A percentile compares a stretch with the other conserved stretches of the same genome.
Evolutionary conservation across 2,888 invertebrate genomes (phyloP).

Genomic region (Pollenia amentaria): DNA sequence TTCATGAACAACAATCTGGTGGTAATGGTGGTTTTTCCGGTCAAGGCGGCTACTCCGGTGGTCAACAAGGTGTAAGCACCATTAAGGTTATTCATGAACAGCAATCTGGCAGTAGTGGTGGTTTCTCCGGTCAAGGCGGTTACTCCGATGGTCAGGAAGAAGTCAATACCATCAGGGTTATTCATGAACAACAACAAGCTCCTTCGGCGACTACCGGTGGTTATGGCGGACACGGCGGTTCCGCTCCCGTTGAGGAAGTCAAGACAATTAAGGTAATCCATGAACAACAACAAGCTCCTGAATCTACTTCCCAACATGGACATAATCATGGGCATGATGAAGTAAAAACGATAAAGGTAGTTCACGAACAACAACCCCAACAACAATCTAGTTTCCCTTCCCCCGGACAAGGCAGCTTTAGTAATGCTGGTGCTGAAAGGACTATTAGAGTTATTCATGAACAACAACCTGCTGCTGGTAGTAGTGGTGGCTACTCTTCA

Average conservation of each 20-base stretch:
- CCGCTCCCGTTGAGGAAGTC: no score
- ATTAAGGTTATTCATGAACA: constrained; percentile 52
- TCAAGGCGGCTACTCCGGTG: neutral
- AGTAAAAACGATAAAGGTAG: constrained; percentile 56
- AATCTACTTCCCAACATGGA: no score
- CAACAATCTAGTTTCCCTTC: constrained; percentile 38
- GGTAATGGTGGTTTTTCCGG: constrained; percentile 3
- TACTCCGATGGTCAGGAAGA: constrained; percentile 23
- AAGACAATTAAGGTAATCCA: no score
- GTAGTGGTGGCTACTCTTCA: constrained; percentile 43
- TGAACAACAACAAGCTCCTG: no score
- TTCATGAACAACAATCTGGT: constrained; percentile 67
- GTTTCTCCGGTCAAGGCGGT: constrained; percentile 48
- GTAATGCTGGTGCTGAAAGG: constrained; percentile 25
- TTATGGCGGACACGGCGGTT: no score
- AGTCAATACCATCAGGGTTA: constrained; percentile 68
- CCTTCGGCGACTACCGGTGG: no score
- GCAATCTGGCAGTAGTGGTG: constrained; percentile 59
- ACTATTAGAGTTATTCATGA: constrained; percentile 70
- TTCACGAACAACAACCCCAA: constrained; percentile 53
- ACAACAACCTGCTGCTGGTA: constrained; percentile 12
- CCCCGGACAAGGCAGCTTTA: constrained; percentile 53
- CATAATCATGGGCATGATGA: constrained; percentile 65
- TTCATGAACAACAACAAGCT: constrained; percentile 68
- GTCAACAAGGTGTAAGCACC: constrained; percentile 48